Percentiles rank a stretch among this genome's conserved stretches.
Conservation (phyloP, 2,113 vertebrate species). For the Paedocypris sp. region DNA sequence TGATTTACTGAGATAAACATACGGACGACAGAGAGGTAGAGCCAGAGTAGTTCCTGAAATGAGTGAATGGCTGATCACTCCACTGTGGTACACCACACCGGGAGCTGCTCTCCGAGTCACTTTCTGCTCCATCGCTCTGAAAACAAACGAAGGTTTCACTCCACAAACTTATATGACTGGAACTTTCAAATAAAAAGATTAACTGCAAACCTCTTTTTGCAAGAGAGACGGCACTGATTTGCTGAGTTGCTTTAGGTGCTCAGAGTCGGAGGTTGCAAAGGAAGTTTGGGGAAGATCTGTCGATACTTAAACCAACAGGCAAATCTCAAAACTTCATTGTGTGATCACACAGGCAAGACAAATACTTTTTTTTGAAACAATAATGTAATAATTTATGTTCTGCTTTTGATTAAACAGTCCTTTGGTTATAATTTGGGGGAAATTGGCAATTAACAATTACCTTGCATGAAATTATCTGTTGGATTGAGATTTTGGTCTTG, state of each 20-base stretch:
- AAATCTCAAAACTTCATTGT: not conserved
- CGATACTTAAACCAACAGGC: constrained; percentile 51
- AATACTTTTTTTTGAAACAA: too few relatives aligned
- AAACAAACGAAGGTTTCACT: constrained; percentile 18
- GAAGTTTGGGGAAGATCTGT: constrained; percentile 56
- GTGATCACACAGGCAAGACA: too few relatives aligned
- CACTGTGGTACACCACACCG: constrained; percentile 65
- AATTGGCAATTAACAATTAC: constrained; percentile 9
- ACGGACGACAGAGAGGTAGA: constrained; percentile 82
- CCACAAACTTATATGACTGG: not conserved
- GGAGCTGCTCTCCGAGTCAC: constrained; percentile 73
- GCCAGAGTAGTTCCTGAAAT: constrained; percentile 78
- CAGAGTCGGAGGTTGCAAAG: constrained; percentile 59
- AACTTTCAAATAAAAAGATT: not conserved
- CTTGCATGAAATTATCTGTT: not conserved
- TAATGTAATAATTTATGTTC: too few relatives aligned
- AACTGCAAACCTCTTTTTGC: constrained; percentile 68
- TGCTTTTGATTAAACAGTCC: too few relatives aligned
- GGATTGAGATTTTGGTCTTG: constrained; percentile 14
- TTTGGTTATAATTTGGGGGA: too few relatives aligned
- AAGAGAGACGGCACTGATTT: constrained; percentile 83
- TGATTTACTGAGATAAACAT: constrained; percentile 55
- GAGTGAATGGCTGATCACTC: constrained; percentile 72
- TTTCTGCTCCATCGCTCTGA: constrained; percentile 71
- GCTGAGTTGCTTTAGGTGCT: constrained; percentile 84